These are phyloP conservation scores for Eubucco bourcierii DNA, from an alignment of 2,113 vertebrate species.

Conservation along the genomic window DNA sequence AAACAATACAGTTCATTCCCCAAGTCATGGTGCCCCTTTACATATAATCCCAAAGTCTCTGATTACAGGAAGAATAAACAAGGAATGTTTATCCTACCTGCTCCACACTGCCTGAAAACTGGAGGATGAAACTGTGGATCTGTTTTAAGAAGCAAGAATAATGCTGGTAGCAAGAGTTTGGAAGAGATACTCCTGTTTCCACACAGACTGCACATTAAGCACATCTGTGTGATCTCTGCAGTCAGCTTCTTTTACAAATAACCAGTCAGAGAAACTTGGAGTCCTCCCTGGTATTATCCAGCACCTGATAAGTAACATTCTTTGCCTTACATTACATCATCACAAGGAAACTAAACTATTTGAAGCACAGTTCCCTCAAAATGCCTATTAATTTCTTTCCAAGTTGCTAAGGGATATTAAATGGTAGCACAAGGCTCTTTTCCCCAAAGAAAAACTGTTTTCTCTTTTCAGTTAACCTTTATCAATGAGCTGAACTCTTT, in stretches of 20 bases:
- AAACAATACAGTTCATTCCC: not conserved
- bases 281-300: not conserved
- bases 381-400: not conserved
- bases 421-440: rapidly evolving
- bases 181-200: not conserved
- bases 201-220: not conserved
- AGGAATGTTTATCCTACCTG: not conserved
- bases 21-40: not conserved
- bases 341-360: not conserved
- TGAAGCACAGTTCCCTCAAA: not conserved
- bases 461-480: not conserved
- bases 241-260: not conserved
- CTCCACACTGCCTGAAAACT: not conserved
- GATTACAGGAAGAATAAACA: not conserved
- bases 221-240: not conserved
- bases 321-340: not conserved
- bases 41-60: not conserved
- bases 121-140: not conserved
- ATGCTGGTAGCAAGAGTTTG: rapidly evolving
- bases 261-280: not conserved
- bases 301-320: not conserved
- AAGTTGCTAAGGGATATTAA: not conserved
- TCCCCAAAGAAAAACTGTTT: not conserved
- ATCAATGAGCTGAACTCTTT: not conserved
- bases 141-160: not conserved